phyloP scores from a whole-genome alignment of 2,113 vertebrate species.

The Varanus salvator region DNA sequence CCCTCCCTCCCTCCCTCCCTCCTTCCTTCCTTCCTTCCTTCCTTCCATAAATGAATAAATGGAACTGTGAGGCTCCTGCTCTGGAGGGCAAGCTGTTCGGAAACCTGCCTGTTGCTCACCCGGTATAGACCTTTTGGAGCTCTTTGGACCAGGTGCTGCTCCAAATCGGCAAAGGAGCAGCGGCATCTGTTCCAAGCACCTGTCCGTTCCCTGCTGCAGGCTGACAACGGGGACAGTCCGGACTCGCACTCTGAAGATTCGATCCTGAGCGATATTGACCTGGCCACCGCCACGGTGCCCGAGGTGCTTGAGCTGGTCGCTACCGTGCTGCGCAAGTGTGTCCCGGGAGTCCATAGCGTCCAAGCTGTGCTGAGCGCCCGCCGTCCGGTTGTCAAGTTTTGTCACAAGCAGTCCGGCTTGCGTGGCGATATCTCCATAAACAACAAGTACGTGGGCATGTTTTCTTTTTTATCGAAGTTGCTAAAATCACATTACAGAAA shows the following conservation, averaged over 20 bases:
- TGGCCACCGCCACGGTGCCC: conserved; percentile 63
- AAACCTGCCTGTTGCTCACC: not conserved
- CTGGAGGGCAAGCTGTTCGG: too few relatives aligned
- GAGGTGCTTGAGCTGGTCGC: conserved; percentile 88
- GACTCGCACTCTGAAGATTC: conserved; percentile 81
- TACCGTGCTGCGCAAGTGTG: conserved; percentile 86
- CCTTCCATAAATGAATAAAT: too few relatives aligned
- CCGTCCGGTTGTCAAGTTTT: conserved; percentile 90
- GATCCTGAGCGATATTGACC: conserved; percentile 83
- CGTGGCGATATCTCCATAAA: conserved; percentile 90
- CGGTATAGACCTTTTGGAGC: not conserved
- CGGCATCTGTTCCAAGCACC: too few relatives aligned
- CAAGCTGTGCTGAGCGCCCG: conserved; percentile 84
- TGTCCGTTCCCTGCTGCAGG: conserved; percentile 55
- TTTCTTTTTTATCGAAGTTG: not conserved
- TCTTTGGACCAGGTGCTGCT: too few relatives aligned
- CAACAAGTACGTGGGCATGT: conserved; percentile 80
- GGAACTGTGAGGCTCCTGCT: too few relatives aligned
- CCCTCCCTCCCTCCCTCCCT: too few relatives aligned
- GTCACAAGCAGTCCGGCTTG: conserved; percentile 86
- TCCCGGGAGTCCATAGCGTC: conserved; percentile 89
- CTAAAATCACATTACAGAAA: not conserved
- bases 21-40: too few relatives aligned
- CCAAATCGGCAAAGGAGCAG: too few relatives aligned
- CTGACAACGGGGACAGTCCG: conserved; percentile 27